Evolutionary conservation across 2,797 vertebrate genomes (phyloP).

Genomic region (Gymnocypris eckloni): DNA sequence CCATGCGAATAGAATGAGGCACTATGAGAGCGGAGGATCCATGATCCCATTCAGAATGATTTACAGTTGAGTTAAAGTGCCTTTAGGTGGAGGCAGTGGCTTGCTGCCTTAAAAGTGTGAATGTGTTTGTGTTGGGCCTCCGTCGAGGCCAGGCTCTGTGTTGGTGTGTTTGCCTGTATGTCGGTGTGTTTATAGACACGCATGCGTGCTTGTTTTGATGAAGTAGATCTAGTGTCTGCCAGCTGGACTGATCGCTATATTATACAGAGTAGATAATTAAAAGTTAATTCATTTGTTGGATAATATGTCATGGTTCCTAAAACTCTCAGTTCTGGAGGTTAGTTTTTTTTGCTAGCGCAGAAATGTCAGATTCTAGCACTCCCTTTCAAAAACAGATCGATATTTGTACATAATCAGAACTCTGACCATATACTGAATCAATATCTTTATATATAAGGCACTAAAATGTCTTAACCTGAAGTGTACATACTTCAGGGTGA

Average conservation of each 20-base stretch:
- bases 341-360: not conserved
- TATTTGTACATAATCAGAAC: slow-evolving; percentile 4
- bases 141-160: slow-evolving; percentile 37
- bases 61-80: slow-evolving; percentile 37
- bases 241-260: slow-evolving; percentile 80
- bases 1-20: slow-evolving; percentile 11
- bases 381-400: not conserved
- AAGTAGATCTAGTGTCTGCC: slow-evolving; percentile 60
- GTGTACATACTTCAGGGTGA: not conserved
- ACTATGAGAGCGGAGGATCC: not conserved
- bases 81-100: slow-evolving; percentile 41
- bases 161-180: slow-evolving; percentile 33
- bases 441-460: slow-evolving; percentile 3
- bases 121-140: slow-evolving; percentile 42
- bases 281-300: slow-evolving; percentile 22
- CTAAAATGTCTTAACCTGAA: slow-evolving; percentile 4
- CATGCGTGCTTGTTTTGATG: slow-evolving; percentile 24
- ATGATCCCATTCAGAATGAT: not conserved
- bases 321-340: slow-evolving; percentile 8
- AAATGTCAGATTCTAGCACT: not conserved
- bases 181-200: slow-evolving; percentile 27
- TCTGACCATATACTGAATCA: slow-evolving; percentile 7
- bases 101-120: slow-evolving; percentile 44
- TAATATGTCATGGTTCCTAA: slow-evolving; percentile 12
- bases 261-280: slow-evolving; percentile 49